These are phyloP conservation scores for Noturus placidus DNA, from an alignment of 2,113 vertebrate genomes.

Conservation along the genomic window DNA sequence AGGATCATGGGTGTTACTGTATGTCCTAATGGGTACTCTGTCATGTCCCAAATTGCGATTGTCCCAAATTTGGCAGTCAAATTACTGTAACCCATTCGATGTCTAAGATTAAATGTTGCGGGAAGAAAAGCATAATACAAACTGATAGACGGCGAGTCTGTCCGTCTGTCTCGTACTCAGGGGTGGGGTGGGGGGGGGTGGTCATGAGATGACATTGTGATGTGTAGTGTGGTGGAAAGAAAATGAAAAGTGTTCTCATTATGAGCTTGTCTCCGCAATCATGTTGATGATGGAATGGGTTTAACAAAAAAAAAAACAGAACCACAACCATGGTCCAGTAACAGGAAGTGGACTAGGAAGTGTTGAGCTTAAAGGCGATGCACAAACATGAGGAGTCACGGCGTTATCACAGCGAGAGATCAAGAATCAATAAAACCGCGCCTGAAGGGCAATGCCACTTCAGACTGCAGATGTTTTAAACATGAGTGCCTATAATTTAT, in stretches of 20 bases:
- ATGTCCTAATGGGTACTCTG: not conserved
- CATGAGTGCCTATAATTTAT: conserved; percentile 97
- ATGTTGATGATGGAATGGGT: not conserved
- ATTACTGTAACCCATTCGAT: conserved; percentile 23
- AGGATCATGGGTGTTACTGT: not conserved
- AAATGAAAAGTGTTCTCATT: not conserved
- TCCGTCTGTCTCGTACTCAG: conserved; percentile 20
- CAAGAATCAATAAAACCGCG: not conserved
- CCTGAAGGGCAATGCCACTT: not conserved
- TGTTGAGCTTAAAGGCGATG: not conserved
- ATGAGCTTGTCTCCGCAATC: not conserved
- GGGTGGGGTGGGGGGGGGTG: not conserved
- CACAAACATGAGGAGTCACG: not conserved
- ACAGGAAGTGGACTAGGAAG: not conserved
- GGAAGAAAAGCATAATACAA: not conserved
- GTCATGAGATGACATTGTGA: conserved; percentile 13
- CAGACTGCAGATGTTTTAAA: conserved; percentile 35
- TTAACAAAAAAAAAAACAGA: too few relatives aligned
- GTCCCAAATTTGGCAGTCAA: not conserved
- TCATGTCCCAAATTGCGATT: conserved; percentile 10
- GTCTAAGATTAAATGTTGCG: not conserved
- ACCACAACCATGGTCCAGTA: not conserved
- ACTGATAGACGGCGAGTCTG: not conserved
- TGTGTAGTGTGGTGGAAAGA: conserved; percentile 2
- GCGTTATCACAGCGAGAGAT: not conserved